Evolutionary conservation across 2,888 invertebrate species (phyloP).

Genomic region (Neoaliturus tenellus): DNA sequence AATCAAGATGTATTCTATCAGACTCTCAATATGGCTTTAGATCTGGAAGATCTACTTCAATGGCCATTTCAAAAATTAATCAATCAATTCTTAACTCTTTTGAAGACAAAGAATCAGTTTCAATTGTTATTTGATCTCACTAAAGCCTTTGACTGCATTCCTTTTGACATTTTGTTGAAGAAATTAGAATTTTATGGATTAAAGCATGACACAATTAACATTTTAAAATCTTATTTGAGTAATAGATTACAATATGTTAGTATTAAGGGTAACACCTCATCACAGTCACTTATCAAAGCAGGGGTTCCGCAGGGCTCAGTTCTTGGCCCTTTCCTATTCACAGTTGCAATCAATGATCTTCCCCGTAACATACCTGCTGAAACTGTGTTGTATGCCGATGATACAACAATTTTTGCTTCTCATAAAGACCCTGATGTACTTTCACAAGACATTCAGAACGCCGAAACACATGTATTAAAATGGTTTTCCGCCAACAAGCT

Average conservation of each 20-base stretch:
- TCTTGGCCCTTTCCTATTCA: conserved; percentile 6
- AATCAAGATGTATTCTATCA: background rate
- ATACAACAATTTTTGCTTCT: background rate
- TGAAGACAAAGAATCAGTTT: background rate
- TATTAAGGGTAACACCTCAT: background rate
- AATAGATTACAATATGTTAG: background rate
- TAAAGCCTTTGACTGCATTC: conserved; percentile 23
- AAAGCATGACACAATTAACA: background rate
- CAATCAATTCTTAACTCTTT: background rate
- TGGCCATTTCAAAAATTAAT: background rate
- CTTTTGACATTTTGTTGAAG: background rate
- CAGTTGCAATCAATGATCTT: background rate
- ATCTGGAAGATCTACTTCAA: background rate
- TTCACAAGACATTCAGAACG: background rate
- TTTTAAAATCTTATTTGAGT: background rate
- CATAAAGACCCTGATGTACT: background rate
- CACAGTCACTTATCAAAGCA: background rate
- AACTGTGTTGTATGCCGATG: background rate
- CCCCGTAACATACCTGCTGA: background rate
- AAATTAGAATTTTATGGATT: background rate
- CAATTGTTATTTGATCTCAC: background rate
- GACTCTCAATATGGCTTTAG: background rate
- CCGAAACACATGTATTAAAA: background rate
- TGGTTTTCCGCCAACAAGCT: background rate
- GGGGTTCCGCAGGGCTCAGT: conserved; percentile 38